phyloP scores from a whole-genome alignment of 2,113 vertebrate species.

The Ictidomys tridecemlineatus region DNA sequence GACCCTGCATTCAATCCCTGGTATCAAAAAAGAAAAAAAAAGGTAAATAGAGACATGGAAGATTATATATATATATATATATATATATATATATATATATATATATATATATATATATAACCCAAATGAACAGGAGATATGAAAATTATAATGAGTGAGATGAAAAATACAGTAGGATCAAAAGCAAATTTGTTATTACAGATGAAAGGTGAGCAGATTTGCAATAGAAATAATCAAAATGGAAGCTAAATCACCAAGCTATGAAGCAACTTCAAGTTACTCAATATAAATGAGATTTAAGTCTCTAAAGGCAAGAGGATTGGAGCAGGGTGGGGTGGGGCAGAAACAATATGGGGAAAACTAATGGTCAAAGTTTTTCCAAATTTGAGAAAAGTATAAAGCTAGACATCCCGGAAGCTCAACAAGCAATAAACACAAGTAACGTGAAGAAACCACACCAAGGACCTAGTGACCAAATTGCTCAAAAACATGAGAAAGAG shows the following conservation, averaged over 20 bases:
- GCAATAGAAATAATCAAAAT: neutral
- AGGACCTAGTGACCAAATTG: neutral
- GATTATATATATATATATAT: neutral
- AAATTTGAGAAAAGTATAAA: constrained; percentile 1
- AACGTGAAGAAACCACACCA: neutral
- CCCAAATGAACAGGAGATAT: neutral
- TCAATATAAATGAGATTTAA: neutral
- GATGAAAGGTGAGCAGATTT: neutral
- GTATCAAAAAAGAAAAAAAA: no score
- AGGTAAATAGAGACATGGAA: neutral
- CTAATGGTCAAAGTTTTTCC: neutral
- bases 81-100: no score
- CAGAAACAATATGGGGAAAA: neutral
- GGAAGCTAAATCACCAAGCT: neutral
- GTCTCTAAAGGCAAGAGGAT: neutral
- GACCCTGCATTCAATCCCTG: no score
- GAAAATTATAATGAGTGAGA: no score
- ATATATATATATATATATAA: no score
- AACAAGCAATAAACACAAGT: constrained; percentile 16
- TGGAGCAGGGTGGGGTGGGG: neutral
- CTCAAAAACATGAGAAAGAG: no score
- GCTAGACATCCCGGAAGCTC: neutral
- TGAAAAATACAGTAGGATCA: neutral
- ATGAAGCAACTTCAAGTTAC: neutral
- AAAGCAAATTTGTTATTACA: neutral